phyloP scores from a whole-genome alignment of 2,888 invertebrate species.

The Mycalesis mineus region DNA sequence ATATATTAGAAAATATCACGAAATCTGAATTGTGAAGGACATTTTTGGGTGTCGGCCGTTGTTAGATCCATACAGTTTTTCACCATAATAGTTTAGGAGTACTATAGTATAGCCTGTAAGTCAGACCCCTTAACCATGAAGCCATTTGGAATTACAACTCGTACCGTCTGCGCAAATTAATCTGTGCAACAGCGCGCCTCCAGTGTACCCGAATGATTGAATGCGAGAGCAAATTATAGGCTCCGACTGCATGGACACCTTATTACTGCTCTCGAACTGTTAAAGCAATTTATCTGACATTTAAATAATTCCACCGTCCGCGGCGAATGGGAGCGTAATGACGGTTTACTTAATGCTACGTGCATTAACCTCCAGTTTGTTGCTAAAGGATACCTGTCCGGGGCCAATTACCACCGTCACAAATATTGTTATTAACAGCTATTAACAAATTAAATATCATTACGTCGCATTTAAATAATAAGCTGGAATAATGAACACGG shows the following conservation, averaged over 20 bases:
- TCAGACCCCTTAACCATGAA: too few relatives aligned
- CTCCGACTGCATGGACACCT: constrained; percentile 60
- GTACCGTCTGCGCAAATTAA: constrained; percentile 22
- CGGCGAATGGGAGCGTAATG: constrained; percentile 60
- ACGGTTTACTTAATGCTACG: constrained; percentile 56
- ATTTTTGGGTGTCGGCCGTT: too few relatives aligned
- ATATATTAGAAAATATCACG: too few relatives aligned
- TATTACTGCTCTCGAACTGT: constrained; percentile 71
- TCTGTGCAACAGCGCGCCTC: constrained; percentile 41
- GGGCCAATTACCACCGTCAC: constrained; percentile 30
- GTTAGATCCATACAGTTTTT: too few relatives aligned
- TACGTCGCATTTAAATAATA: background rate
- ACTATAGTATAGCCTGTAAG: too few relatives aligned
- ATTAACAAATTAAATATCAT: constrained; percentile 10
- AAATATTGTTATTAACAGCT: constrained; percentile 21
- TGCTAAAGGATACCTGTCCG: constrained; percentile 25
- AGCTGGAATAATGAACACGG: background rate
- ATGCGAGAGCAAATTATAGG: constrained; percentile 71
- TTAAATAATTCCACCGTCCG: constrained; percentile 70
- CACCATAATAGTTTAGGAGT: too few relatives aligned
- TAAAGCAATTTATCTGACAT: constrained; percentile 76
- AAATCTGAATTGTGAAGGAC: too few relatives aligned
- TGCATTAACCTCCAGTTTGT: constrained; percentile 36
- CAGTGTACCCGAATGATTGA: constrained; percentile 62
- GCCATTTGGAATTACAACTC: background rate